phyloP scores from a whole-genome alignment of 1,140 invertebrate species.

The Calephelis nemesis region DNA sequence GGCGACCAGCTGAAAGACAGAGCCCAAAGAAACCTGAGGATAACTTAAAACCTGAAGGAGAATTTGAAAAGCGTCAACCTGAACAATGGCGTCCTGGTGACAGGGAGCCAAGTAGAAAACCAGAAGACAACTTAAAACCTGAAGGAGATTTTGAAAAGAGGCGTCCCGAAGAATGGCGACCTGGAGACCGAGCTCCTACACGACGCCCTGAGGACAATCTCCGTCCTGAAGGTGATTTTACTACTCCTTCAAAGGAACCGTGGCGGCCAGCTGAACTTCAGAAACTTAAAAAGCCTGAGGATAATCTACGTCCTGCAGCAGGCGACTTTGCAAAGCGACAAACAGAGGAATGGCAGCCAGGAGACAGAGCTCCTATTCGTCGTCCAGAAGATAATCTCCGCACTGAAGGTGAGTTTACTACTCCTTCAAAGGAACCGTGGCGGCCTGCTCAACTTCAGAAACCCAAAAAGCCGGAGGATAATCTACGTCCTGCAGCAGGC shows the following conservation, averaged over 20 bases:
- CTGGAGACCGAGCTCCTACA: conserved; percentile 29
- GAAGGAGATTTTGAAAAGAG: no score
- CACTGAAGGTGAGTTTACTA: conserved; percentile 81
- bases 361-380: conserved; percentile 75
- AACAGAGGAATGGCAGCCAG: conserved; percentile 71
- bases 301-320: conserved; percentile 80
- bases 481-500: conserved; percentile 80
- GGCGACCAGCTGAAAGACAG: conserved; percentile 69
- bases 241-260: conserved; percentile 70
- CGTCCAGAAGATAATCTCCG: conserved; percentile 80
- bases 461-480: conserved; percentile 68
- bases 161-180: conserved; percentile 78
- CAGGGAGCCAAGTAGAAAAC: conserved; percentile 40
- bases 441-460: conserved; percentile 77
- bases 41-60: conserved; percentile 70
- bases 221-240: no score
- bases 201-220: conserved; percentile 65
- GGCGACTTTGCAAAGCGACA: conserved; percentile 80
- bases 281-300: conserved; percentile 56
- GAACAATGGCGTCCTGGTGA: conserved; percentile 64
- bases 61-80: conserved; percentile 41
- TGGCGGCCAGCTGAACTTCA: conserved; percentile 52
- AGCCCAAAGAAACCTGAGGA: conserved; percentile 42
- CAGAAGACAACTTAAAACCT: conserved; percentile 74
- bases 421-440: conserved; percentile 65